Percentiles rank a stretch among this genome's conserved stretches.
Evolutionary conservation across 2,113 vertebrate genomes (phyloP).

Genomic region (Gallinago undulata): DNA sequence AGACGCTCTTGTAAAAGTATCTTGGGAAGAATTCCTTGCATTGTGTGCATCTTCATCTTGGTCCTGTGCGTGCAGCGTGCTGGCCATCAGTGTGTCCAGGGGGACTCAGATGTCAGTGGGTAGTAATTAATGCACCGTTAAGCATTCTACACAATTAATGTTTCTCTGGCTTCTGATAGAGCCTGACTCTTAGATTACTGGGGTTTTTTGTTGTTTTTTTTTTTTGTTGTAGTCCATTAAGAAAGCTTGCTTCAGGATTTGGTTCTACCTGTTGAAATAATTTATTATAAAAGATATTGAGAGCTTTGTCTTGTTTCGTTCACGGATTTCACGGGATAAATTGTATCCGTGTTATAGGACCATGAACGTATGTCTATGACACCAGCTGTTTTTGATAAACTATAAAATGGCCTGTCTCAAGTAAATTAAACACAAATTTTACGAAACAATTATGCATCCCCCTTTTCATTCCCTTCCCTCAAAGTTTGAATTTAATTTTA

Average conservation of each 20-base stretch:
- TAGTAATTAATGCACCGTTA: background rate
- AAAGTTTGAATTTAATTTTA: background rate
- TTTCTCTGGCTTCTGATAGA: background rate
- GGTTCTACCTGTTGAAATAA: conserved; percentile 42
- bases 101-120: background rate
- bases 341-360: background rate
- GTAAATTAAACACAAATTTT: conserved; percentile 35
- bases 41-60: accelerated
- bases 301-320: background rate
- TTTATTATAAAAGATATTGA: conserved; percentile 23
- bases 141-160: background rate
- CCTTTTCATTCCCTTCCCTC: background rate
- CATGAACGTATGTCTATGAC: background rate
- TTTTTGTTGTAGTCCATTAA: background rate
- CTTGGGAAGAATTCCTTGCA: background rate
- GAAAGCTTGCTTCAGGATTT: background rate
- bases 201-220: background rate
- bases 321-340: background rate
- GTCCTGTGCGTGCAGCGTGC: accelerated
- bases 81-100: background rate
- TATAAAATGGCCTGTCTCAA: background rate
- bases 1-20: background rate
- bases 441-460: background rate
- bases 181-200: background rate
- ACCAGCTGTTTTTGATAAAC: conserved; percentile 54